Evolutionary conservation across 2,797 vertebrate genomes (phyloP), one percentile per base, ranked within the genome.

Genomic region (Gymnothorax reevesii): DNA sequence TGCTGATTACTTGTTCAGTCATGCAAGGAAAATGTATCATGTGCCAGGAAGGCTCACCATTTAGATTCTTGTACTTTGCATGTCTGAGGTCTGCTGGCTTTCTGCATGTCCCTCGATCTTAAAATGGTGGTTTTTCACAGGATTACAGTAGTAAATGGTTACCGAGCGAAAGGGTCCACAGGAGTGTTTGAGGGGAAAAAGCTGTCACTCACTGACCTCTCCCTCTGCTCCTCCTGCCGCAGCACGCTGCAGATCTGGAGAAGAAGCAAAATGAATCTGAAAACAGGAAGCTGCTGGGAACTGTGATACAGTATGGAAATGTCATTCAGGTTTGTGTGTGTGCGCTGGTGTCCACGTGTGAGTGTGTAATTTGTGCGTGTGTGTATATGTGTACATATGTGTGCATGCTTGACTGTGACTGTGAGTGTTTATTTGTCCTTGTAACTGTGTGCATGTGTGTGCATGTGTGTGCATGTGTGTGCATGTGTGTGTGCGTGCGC

Each of bases 191-290:
- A 7, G 49, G 75, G 8, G 17, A 75, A 52, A 42, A 8, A 52
- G 49, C 52, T 84, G 52, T 42, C 73, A 22, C 9, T 82, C 49
- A 2, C 59, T 25, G 57, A 49, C 15, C 33, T 17, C 27, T 62
- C 80, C 84, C 52, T 88, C 13, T 85, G n/a, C 17, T 9, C 82
- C 88, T 55, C 91, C 64, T 91, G 33, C 89, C 86, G n/a, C 89
- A 99, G 98, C 98, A 99, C 52, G 98, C 98, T 0, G 98, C 98
- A 0, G 98, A 99, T 93, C 89, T 99, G 91, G 98, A 99, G 88
- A 99, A 99, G 96, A 99, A 99, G 88, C 98, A 99, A 91, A 99
- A 99, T 0, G 98, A 99, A 90, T 99, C 98, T 0, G 98, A 99
- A 86, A 99, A 99, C 94, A 96, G 97, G 86, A 99, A 99, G 91